phyloP scores from a whole-genome alignment of 2,888 invertebrate species.

The Lasius platythorax region DNA sequence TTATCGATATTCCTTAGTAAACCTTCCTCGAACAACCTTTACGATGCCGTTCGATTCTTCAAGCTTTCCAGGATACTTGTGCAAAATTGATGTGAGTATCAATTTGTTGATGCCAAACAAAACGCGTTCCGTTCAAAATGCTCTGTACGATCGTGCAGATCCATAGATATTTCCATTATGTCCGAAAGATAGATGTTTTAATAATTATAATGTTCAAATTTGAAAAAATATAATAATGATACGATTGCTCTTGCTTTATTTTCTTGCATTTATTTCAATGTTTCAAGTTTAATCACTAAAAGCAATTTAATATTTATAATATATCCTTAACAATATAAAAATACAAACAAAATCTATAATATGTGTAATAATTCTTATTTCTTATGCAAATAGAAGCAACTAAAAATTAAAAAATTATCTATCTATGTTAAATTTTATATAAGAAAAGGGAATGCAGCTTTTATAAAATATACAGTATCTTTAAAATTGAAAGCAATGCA shows the following conservation, averaged over 20 bases:
- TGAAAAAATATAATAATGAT: not conserved
- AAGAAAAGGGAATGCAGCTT: not conserved
- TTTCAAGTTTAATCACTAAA: not conserved
- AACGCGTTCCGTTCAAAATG: constrained; percentile 32
- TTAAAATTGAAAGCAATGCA: constrained; percentile 1
- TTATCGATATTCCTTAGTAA: constrained; percentile 56
- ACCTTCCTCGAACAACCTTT: constrained; percentile 41
- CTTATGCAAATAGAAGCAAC: not conserved
- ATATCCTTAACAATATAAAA: not conserved
- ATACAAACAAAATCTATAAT: not conserved
- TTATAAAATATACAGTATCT: not conserved
- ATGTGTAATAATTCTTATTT: not conserved
- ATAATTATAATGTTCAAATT: not conserved
- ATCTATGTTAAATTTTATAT: not conserved
- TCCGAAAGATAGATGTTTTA: not conserved
- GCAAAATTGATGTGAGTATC: constrained; percentile 49
- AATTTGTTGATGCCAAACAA: constrained; percentile 45
- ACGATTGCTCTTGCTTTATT: not conserved
- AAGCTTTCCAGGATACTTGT: constrained; percentile 36
- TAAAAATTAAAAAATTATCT: not conserved
- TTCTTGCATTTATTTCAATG: not conserved
- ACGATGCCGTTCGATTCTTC: constrained; percentile 37
- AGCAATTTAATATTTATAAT: not conserved
- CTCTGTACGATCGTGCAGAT: not conserved
- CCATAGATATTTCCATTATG: constrained; percentile 4